Conservation (phyloP, 2,113 vertebrate species). For the Etheostoma cragini region DNA sequence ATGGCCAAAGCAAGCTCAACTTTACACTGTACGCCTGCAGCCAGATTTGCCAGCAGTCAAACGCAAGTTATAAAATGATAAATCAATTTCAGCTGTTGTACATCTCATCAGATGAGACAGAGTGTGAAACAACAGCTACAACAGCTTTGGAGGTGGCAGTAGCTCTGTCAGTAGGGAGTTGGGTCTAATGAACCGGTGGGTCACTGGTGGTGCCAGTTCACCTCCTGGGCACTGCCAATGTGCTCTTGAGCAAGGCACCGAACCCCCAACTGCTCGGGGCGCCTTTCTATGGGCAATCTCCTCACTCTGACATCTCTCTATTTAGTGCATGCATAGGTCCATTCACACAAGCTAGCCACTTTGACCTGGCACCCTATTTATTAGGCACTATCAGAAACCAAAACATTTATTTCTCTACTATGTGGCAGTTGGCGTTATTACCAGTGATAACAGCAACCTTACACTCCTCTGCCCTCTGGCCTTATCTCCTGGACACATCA, state of each 20-base stretch:
- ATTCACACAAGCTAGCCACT: constrained; percentile 7
- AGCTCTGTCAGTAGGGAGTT: too few species aligned
- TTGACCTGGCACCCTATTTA: constrained; percentile 25
- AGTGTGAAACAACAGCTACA: constrained; percentile 41
- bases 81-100: constrained; percentile 45
- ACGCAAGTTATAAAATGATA: constrained; percentile 55
- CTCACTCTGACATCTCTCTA: too few species aligned
- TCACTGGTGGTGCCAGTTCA: too few species aligned
- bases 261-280: too few species aligned
- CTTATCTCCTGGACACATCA: constrained; percentile 72
- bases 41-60: constrained; percentile 22
- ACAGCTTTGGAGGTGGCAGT: too few species aligned
- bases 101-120: constrained; percentile 45
- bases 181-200: too few species aligned
- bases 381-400: constrained; percentile 34
- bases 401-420: constrained; percentile 29
- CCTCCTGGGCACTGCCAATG: too few species aligned
- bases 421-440: constrained; percentile 49
- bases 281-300: too few species aligned
- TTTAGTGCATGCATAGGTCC: neutral
- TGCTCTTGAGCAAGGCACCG: too few species aligned
- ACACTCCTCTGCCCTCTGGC: constrained; percentile 58
- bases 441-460: constrained; percentile 66
- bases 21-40: constrained; percentile 15
- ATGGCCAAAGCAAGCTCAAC: constrained; percentile 11